Conservation (phyloP, 2,888 invertebrate species). For the Philaethria dido region DNA sequence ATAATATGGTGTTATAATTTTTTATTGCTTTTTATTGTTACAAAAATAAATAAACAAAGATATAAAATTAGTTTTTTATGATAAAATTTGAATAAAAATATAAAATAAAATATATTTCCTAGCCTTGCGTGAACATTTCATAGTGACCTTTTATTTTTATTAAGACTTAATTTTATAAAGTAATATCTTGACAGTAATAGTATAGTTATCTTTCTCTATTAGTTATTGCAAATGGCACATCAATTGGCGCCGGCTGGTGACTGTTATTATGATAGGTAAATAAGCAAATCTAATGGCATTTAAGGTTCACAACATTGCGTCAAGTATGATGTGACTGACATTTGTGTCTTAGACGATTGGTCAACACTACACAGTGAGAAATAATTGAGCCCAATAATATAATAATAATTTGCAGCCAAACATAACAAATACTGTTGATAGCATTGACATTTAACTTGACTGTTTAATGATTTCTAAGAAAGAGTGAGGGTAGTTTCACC, state of each 20-base stretch:
- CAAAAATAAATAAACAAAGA: constrained; percentile 18
- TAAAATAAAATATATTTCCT: constrained; percentile 7
- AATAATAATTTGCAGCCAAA: constrained; percentile 40
- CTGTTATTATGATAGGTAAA: constrained; percentile 55
- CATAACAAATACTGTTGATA: constrained; percentile 30
- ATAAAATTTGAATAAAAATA: background rate
- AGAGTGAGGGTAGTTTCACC: no score
- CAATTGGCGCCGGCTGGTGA: constrained; percentile 49
- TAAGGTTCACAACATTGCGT: constrained; percentile 59
- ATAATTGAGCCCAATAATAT: constrained; percentile 44
- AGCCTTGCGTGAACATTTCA: background rate
- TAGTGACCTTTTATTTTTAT: constrained; percentile 6
- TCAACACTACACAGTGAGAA: constrained; percentile 53
- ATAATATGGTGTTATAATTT: constrained; percentile 23
- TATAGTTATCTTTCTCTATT: constrained; percentile 24
- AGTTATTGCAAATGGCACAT: constrained; percentile 52
- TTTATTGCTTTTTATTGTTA: constrained; percentile 5
- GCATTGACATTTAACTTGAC: constrained; percentile 27
- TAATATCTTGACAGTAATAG: background rate
- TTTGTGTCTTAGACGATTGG: constrained; percentile 58
- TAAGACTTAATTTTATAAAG: constrained; percentile 6
- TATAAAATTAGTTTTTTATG: constrained; percentile 14
- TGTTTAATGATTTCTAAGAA: constrained; percentile 3
- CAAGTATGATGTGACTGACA: constrained; percentile 56
- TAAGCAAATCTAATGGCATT: constrained; percentile 58